Conservation (phyloP, 2,113 vertebrate species). For the Neolamprologus kungweensis region DNA sequence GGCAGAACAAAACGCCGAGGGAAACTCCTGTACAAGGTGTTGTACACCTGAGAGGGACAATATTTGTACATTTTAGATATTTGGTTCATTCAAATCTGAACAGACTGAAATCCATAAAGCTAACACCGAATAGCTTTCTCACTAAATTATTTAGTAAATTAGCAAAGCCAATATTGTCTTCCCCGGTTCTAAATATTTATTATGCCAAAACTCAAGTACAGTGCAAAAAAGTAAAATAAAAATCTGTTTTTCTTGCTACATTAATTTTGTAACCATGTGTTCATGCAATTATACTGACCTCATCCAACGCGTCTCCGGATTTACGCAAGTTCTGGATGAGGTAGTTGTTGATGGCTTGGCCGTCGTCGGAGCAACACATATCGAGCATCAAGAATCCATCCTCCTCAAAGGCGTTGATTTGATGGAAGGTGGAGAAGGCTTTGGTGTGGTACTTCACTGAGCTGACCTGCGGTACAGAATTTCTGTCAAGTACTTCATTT, state of each 20-base stretch:
- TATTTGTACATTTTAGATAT: neutral
- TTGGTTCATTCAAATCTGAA: neutral
- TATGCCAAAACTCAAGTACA: neutral
- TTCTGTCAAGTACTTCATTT: neutral
- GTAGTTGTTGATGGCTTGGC: slow-evolving; percentile 70
- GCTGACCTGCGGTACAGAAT: slow-evolving; percentile 64
- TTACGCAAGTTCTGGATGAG: slow-evolving; percentile 82
- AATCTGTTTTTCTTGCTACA: neutral
- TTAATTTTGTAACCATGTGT: neutral
- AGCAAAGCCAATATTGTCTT: neutral
- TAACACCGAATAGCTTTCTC: neutral
- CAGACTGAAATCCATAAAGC: neutral
- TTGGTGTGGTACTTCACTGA: slow-evolving; percentile 73
- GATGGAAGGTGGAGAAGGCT: slow-evolving; percentile 82
- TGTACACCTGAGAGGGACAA: slow-evolving; percentile 72
- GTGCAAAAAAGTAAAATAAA: neutral
- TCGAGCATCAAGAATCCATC: slow-evolving; percentile 82
- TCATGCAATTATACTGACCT: slow-evolving; percentile 63
- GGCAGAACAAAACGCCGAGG: slow-evolving; percentile 89
- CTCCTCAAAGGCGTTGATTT: slow-evolving; percentile 93
- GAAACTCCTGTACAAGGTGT: slow-evolving; percentile 54
- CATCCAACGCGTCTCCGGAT: slow-evolving; percentile 78
- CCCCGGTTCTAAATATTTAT: neutral
- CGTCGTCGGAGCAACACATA: slow-evolving; percentile 82
- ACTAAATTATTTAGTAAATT: neutral